Percentiles rank a stretch among this genome's conserved stretches.
Conservation (phyloP, 2,888 invertebrate species). For the Dynastes grantii region DNA sequence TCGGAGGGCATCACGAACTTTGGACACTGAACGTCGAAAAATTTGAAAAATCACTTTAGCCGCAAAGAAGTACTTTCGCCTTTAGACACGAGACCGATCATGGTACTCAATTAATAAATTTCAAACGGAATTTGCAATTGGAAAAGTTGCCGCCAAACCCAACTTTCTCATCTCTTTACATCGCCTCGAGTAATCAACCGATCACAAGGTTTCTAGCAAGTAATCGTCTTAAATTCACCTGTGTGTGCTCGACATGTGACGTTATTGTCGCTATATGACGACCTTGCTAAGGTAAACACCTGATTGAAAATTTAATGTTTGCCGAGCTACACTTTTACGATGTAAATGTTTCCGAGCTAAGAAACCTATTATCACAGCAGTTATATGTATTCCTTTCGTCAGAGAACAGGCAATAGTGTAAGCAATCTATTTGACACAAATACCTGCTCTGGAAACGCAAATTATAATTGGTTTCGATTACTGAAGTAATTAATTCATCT, state of each 20-base stretch:
- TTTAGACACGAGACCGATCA: conserved; percentile 10
- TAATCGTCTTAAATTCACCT: conserved; percentile 43
- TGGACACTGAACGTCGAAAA: conserved; percentile 3
- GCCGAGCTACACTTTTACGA: conserved; percentile 12
- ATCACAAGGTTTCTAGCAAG: conserved; percentile 54
- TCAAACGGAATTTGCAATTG: conserved; percentile 32
- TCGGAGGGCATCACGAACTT: conserved; percentile 72
- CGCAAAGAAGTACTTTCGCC: conserved; percentile 18
- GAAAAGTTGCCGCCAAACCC: conserved; percentile 48
- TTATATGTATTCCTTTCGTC: conserved; percentile 44
- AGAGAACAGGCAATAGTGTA: conserved; percentile 13
- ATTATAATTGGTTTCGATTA: background rate
- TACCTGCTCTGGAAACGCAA: conserved; percentile 1
- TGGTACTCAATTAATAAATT: background rate
- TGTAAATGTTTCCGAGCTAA: background rate
- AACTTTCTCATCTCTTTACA: conserved; percentile 48
- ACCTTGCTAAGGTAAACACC: conserved; percentile 57
- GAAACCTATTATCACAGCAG: conserved; percentile 45
- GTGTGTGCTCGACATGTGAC: conserved; percentile 29
- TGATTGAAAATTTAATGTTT: conserved; percentile 53
- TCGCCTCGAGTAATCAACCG: conserved; percentile 40
- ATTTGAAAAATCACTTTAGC: conserved; percentile 11
- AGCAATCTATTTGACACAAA: conserved; percentile 35
- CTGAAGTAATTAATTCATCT: too few species aligned
- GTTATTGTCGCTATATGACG: conserved; percentile 33